Conservation (phyloP, 2,888 invertebrate genomes). For the Rambutsinella grinnellia region DNA sequence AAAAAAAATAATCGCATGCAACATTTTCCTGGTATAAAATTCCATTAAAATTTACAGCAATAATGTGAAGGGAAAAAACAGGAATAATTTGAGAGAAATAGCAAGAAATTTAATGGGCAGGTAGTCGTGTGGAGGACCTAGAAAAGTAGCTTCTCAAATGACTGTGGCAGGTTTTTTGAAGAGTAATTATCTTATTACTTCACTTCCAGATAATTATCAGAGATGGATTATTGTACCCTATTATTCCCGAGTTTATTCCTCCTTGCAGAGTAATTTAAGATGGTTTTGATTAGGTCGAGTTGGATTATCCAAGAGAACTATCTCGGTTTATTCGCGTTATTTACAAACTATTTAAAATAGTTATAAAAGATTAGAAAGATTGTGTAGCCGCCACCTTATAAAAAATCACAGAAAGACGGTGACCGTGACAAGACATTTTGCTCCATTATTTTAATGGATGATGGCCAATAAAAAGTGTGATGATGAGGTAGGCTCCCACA, state of each 20-base stretch:
- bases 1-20: constrained; percentile 2
- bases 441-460: constrained; percentile 41
- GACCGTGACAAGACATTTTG: constrained; percentile 12
- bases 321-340: neutral
- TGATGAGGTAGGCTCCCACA: constrained; percentile 11
- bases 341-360: too few relatives aligned
- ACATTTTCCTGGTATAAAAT: neutral
- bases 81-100: neutral
- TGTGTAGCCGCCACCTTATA: too few relatives aligned
- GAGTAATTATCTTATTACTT: constrained; percentile 51
- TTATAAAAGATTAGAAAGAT: too few relatives aligned
- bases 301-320: neutral
- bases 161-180: constrained; percentile 40
- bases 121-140: neutral
- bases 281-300: neutral
- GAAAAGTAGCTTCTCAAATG: neutral
- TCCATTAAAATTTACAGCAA: neutral
- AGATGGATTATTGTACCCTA: constrained; percentile 11
- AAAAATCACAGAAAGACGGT: too few relatives aligned
- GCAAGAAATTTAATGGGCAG: neutral
- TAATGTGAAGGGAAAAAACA: neutral
- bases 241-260: neutral
- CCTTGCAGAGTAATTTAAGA: neutral
- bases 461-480: constrained; percentile 34
- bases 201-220: constrained; percentile 43